Percentiles rank a stretch among this genome's conserved stretches.
Evolutionary conservation across 2,113 vertebrate genomes (phyloP).

Genomic region (Oryzias curvinotus): DNA sequence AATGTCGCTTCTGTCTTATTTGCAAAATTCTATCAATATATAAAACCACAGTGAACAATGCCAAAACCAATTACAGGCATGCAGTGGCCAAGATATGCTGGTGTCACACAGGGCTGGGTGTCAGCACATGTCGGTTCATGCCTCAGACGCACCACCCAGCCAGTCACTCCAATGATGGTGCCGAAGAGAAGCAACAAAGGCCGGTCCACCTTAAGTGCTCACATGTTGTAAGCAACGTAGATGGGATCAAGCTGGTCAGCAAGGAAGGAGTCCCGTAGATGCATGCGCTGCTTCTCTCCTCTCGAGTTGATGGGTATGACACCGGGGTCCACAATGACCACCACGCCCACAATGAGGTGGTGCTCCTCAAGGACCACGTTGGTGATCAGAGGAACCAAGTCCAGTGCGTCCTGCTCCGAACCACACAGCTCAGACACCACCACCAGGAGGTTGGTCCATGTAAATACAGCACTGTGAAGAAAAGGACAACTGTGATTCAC

Average conservation of each 20-base stretch:
- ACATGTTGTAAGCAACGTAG: conserved; percentile 99
- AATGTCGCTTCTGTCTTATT: conserved; percentile 28
- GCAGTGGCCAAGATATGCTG: conserved; percentile 62
- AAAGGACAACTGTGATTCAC: neutral
- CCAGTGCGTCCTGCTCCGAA: conserved; percentile 95
- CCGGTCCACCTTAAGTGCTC: conserved; percentile 35
- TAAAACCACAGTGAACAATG: conserved; percentile 68
- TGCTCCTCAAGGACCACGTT: conserved; percentile 98
- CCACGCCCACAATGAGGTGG: conserved; percentile 94
- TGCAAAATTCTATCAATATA: conserved; percentile 25
- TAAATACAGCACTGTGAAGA: conserved; percentile 91
- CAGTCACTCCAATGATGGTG: conserved; percentile 2
- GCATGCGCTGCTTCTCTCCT: conserved; percentile 98
- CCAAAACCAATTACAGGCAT: conserved; percentile 58
- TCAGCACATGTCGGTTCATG: conserved; percentile 32
- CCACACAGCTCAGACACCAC: conserved; percentile 96
- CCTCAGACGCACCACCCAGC: conserved; percentile 29
- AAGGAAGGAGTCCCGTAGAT: conserved; percentile 95
- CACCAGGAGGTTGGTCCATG: conserved; percentile 98
- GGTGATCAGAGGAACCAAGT: conserved; percentile 94
- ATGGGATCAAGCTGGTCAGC: conserved; percentile 97
- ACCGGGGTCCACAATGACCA: conserved; percentile 96
- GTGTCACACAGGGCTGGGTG: conserved; percentile 47
- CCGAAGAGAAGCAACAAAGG: conserved; percentile 7
- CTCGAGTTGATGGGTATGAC: conserved; percentile 97